Evolutionary conservation across 2,888 invertebrate genomes (phyloP), one percentile per base, ranked within the genome.

Genomic region (Rotaria socialis): DNA sequence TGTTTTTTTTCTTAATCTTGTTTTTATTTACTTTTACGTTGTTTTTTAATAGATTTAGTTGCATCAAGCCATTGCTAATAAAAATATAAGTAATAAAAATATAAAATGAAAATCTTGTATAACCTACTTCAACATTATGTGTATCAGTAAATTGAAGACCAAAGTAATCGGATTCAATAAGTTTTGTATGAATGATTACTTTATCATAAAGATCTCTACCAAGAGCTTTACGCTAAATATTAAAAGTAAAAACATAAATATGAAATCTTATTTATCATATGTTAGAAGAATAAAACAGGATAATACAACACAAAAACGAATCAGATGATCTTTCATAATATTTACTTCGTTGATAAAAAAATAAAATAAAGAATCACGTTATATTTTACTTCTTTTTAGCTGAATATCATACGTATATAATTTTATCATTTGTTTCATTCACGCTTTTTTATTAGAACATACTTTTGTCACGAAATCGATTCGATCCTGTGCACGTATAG

Each of bases 141-240:
- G 95, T 95, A 92, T 99, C 99, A 86, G 96, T 97, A 91, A 95
- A 99, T 92, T 98, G 98, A 87, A 99, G 92, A 67, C 98, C 99
- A 93, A 99, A 99, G 92, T 99, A 99, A 92, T 99, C 98, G 92
- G 96, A 96, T 92, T 99, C 99, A 89, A 97, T 96, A 88, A 99
- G 93, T 92, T 99, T 98, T 90, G 99, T 92, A 86, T 96, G 95
- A 92, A 96, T 97, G 92, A 97, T 97, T 10, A 99, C 96, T 93
- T 97, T 96, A 90, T 99, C 97, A 91, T 96, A 96, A 86, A 99
- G 93, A 91, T 96, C 96, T 90, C 94, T 94, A 52, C 97, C 98
- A 91, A 95, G 93, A 22, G 96, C 95, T 92, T 97, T 97, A 43
- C 75, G 75, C 75, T 75, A 41, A 47, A 75, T 6, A 22, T 27